phyloP scores from a whole-genome alignment of 1,140 invertebrate genomes.

The Drosophila parabipectinata region DNA sequence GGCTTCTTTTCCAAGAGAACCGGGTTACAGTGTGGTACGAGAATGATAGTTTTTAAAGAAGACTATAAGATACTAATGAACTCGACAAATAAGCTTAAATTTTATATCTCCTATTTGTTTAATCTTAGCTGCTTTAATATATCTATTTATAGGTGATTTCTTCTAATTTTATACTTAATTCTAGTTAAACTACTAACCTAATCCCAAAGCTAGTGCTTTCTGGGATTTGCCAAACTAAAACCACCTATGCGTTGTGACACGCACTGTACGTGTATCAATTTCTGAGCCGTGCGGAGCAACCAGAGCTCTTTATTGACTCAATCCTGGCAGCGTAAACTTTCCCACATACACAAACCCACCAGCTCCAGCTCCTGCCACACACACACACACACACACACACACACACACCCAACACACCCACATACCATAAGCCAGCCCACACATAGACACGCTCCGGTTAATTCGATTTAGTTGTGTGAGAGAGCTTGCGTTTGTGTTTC shows the following conservation, averaged over 20 bases:
- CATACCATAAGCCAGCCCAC: slow-evolving; percentile 27
- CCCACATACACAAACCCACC: slow-evolving; percentile 43
- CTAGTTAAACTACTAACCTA: slow-evolving; percentile 24
- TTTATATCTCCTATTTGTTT: too few relatives aligned
- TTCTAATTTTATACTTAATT: slow-evolving; percentile 14
- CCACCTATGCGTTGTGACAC: slow-evolving; percentile 27
- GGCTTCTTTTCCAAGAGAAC: slow-evolving; percentile 4
- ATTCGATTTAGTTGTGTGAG: slow-evolving; percentile 63
- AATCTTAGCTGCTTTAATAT: not conserved
- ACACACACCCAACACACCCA: too few relatives aligned
- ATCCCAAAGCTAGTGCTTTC: slow-evolving; percentile 5
- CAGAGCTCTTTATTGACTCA: slow-evolving; percentile 77
- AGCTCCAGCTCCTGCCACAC: slow-evolving; percentile 19
- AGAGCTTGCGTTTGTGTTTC: slow-evolving; percentile 39
- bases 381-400: slow-evolving; percentile 34
- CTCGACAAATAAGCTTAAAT: too few relatives aligned
- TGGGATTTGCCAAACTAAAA: slow-evolving; percentile 19
- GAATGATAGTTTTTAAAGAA: too few relatives aligned
- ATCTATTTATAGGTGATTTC: not conserved
- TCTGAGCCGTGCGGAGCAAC: slow-evolving; percentile 45
- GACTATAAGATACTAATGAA: too few relatives aligned
- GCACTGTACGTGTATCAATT: slow-evolving; percentile 63
- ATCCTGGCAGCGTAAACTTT: slow-evolving; percentile 74
- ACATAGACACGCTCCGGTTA: slow-evolving; percentile 52
- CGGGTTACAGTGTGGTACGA: slow-evolving; percentile 33